Evolutionary conservation across 2,888 invertebrate genomes (phyloP), one percentile per base, ranked within the genome.

Genomic region (Erpobdella octoculata): DNA sequence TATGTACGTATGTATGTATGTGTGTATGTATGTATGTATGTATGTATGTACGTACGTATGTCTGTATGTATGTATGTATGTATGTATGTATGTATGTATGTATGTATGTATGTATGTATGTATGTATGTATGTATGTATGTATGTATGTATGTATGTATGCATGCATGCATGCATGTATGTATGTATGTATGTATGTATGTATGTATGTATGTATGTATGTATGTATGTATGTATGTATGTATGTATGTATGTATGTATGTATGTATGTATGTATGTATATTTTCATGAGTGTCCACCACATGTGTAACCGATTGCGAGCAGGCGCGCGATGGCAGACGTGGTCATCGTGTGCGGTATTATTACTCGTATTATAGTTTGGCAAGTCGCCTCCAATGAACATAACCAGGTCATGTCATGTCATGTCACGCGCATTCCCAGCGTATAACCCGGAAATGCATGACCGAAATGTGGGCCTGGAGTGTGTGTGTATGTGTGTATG

Each of bases 161-260:
- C 62, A 61, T 71, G 53, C 48, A 72, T 71, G 53, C 48, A 72
- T 72, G 37, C 61, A 62, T 72, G 48, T 72, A 62, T 72, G 37
- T 64, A 72, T 71, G 48, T 72, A 37, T 71, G 59, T 64, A 38
- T 71, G 48, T 72, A 61, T 72, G 58, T 71, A 37, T 72, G 48
- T 48, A 41, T 72, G 48, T 64, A 38, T 72, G 46, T 72, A 59
- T 71, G 66, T 71, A 37, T 68, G 58, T 71, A 33, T 71, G 35
- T 70, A 33, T 70, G 61, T 70, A 33, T 70, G 61, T 70, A 33
- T 68, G 69, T 68, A 31, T 62, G 62, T 62, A 31, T 62, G 62
- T 62, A 31, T 62, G 62, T 62, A 31, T 62, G 62, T 33, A 31
- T 62, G 62, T 62, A 35, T 62, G 8, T 62, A 31, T 62, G 62